These are phyloP conservation scores for Eudyptes chrysolophus DNA, from an alignment of 2,113 vertebrate genomes.

Conservation along the genomic window DNA sequence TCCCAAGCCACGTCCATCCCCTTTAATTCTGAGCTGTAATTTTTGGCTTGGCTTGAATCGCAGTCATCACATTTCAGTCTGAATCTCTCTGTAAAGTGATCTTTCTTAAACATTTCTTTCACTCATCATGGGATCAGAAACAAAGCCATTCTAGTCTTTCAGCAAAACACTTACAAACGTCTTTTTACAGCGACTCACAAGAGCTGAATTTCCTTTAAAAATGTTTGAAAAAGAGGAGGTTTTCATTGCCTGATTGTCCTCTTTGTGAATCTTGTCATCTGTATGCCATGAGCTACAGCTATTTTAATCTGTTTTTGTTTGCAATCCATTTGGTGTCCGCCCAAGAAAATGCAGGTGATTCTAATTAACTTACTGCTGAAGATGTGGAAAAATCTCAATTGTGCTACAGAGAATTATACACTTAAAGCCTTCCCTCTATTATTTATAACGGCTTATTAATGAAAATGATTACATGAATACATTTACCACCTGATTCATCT, in stretches of 20 bases:
- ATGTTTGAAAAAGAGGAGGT: slow-evolving; percentile 80
- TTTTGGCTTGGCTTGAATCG: slow-evolving; percentile 85
- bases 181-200: slow-evolving; percentile 80
- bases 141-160: slow-evolving; percentile 82
- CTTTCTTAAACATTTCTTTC: slow-evolving; percentile 84
- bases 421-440: slow-evolving; percentile 74
- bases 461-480: slow-evolving; percentile 74
- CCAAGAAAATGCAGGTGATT: slow-evolving; percentile 91
- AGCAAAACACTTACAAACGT: slow-evolving; percentile 80
- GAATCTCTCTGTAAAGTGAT: slow-evolving; percentile 81
- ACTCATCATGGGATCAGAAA: slow-evolving; percentile 85
- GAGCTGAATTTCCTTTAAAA: slow-evolving; percentile 90
- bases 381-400: slow-evolving; percentile 73
- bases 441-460: slow-evolving; percentile 77
- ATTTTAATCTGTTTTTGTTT: slow-evolving; percentile 84
- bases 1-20: slow-evolving; percentile 78
- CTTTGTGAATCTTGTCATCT: slow-evolving; percentile 93
- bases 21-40: slow-evolving; percentile 82
- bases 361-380: slow-evolving; percentile 85
- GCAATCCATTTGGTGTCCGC: slow-evolving; percentile 82
- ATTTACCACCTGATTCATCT: slow-evolving; percentile 73
- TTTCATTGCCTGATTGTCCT: slow-evolving; percentile 84
- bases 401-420: slow-evolving; percentile 68
- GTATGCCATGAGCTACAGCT: slow-evolving; percentile 86
- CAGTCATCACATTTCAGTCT: slow-evolving; percentile 81